phyloP scores from a whole-genome alignment of 2,888 invertebrate genomes.

The Xylocampa areola region DNA sequence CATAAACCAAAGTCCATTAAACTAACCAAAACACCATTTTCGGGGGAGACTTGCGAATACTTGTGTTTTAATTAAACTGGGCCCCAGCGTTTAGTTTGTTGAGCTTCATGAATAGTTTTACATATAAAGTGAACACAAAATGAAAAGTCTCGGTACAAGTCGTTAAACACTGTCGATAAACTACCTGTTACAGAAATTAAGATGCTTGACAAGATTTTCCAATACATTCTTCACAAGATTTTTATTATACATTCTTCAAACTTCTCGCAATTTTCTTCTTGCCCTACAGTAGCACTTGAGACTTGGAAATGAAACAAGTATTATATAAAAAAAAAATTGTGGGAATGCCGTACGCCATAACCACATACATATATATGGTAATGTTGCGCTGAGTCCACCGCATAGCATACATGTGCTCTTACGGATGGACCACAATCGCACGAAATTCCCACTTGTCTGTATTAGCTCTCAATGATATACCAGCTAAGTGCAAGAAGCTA shows the following conservation, averaged over 20 bases:
- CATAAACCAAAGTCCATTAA: constrained; percentile 39
- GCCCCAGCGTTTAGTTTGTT: constrained; percentile 41
- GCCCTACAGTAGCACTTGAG: constrained; percentile 13
- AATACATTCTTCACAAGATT: background rate
- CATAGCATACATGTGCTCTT: constrained; percentile 61
- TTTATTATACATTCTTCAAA: no score
- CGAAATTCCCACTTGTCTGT: constrained; percentile 64
- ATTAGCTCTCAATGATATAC: constrained; percentile 62
- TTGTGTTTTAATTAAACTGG: constrained; percentile 67
- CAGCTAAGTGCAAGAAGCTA: constrained; percentile 64
- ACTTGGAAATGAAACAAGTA: constrained; percentile 15
- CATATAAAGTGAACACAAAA: constrained; percentile 64
- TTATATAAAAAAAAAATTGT: constrained; percentile 17
- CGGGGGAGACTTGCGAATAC: constrained; percentile 49
- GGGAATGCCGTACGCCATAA: constrained; percentile 14
- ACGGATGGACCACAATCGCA: constrained; percentile 50
- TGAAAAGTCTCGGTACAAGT: constrained; percentile 34
- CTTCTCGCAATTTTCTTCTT: constrained; percentile 4
- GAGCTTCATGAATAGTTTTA: constrained; percentile 72
- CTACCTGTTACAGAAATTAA: constrained; percentile 4
- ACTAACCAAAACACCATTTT: constrained; percentile 63
- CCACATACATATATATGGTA: constrained; percentile 23
- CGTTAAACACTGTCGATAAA: constrained; percentile 14
- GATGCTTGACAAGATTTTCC: background rate
- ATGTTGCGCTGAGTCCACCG: constrained; percentile 56